phyloP scores from a whole-genome alignment of 2,888 invertebrate genomes.

The Apantesis nais region DNA sequence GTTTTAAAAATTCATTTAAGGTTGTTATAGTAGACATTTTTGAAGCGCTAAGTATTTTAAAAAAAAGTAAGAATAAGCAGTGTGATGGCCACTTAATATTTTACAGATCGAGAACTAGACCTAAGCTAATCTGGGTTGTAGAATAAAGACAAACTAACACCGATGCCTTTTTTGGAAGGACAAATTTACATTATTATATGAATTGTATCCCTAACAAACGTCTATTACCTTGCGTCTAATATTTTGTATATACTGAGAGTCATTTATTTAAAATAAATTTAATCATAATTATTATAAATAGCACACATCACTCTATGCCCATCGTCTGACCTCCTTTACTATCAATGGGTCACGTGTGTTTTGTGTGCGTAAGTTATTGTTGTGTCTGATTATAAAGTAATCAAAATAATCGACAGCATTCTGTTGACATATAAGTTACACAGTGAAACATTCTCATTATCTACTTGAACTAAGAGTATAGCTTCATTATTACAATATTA shows the following conservation, averaged over 20 bases:
- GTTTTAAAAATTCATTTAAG: background rate
- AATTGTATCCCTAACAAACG: too few species aligned
- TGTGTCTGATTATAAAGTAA: slow-evolving; percentile 6
- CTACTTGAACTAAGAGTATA: background rate
- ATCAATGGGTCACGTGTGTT: background rate
- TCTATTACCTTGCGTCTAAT: background rate
- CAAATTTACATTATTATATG: too few species aligned
- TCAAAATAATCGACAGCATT: background rate
- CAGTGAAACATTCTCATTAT: background rate
- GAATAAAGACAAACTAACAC: too few species aligned
- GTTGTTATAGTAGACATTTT: too few species aligned
- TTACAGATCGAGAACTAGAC: background rate
- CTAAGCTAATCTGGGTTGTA: background rate
- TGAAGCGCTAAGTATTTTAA: too few species aligned
- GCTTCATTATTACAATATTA: background rate
- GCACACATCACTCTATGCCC: background rate
- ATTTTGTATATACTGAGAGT: background rate
- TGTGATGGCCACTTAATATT: too few species aligned
- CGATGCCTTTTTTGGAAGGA: too few species aligned
- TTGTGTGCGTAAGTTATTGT: background rate
- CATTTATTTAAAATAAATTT: background rate
- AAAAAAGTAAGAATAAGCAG: too few species aligned
- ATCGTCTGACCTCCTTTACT: slow-evolving; percentile 1
- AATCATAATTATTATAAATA: slow-evolving; percentile 1
- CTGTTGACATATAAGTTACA: background rate